Base-by-base conservation (phyloP, 92 coral and sea anemone genomes). In the Porites evermanni region DNA sequence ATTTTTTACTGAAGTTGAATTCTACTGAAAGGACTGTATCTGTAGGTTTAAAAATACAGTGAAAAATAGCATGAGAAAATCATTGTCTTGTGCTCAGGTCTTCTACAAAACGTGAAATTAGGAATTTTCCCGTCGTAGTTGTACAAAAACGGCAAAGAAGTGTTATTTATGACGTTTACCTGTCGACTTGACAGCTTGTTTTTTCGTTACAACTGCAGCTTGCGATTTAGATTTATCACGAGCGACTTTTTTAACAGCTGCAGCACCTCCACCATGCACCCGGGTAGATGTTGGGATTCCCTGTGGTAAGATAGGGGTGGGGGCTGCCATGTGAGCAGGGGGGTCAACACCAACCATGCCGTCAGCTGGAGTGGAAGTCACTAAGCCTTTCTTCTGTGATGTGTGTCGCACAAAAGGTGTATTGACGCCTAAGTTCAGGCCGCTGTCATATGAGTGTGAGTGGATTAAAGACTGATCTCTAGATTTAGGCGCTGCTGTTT, bases 301-400 rank as follows among this genome's bases (percentile, higher is more conserved):
- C 54, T 83, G 94, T 23, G 92, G 90, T 29, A 91, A 67, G 18
- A 91, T 91, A 26, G 94, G 93, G 12, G 93, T 92, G 12, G 91
- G 89, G 16, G 88, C 91, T 74, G 74, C 84, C 86, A 84, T 61
- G 64, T 84, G 89, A 13, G 91, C 89, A 54, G 70, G 92, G 54
- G 91, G 94, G 26, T 78, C 88, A 69, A 72, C 53, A 58, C 89
- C 90, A 70, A 83, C 84, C 66, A 89, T 87, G 23, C 89, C 90
- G 67, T 85, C 88, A 50, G 95, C 94, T 17, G 94, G 95, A 13
- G 95, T 92, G 11, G 94, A 92, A 0, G 95, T 92, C 47, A 94
- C 87, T 16, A 92, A 81, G 47, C 91, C 90, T 72, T 77, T 93
- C 14, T 75, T 71, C 44, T 79, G 83, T 23, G 87, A 19, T 63